Conservation (phyloP, 1,140 invertebrate species). For the Phthorimaea operculella region DNA sequence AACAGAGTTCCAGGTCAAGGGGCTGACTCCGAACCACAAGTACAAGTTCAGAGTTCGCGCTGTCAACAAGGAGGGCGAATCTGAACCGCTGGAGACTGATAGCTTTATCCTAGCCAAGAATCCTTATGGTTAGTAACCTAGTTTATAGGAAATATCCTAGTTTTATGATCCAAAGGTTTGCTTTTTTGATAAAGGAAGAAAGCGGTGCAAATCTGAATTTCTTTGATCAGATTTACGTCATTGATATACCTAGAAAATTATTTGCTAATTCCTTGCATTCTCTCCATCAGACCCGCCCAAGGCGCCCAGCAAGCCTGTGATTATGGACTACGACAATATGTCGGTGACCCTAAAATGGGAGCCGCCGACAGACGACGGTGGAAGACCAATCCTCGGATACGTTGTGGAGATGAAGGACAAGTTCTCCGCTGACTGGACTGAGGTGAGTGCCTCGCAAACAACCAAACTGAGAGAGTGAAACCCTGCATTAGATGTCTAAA, state of each 20-base stretch:
- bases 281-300: slow-evolving; percentile 79
- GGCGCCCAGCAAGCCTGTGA: slow-evolving; percentile 89
- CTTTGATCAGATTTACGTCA: no score
- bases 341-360: slow-evolving; percentile 92
- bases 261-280: neutral
- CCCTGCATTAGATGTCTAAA: no score
- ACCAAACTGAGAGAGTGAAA: neutral
- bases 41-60: slow-evolving; percentile 99
- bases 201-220: no score
- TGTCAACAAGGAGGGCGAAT: slow-evolving; percentile 98
- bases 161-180: no score
- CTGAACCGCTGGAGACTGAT: slow-evolving; percentile 92
- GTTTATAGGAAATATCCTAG: neutral
- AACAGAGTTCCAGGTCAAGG: slow-evolving; percentile 87
- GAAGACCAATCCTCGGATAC: slow-evolving; percentile 94
- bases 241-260: no score
- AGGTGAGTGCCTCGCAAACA: slow-evolving; percentile 67
- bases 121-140: slow-evolving; percentile 85
- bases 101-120: slow-evolving; percentile 93
- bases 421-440: slow-evolving; percentile 87
- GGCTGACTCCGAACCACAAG: slow-evolving; percentile 95
- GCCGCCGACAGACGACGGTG: slow-evolving; percentile 90
- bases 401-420: slow-evolving; percentile 97
- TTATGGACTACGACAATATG: slow-evolving; percentile 94
- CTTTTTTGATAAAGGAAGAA: no score